Evolutionary conservation across 2,113 vertebrate species (phyloP), one percentile per base, ranked within the genome.

Genomic region (Promerops cafer): DNA sequence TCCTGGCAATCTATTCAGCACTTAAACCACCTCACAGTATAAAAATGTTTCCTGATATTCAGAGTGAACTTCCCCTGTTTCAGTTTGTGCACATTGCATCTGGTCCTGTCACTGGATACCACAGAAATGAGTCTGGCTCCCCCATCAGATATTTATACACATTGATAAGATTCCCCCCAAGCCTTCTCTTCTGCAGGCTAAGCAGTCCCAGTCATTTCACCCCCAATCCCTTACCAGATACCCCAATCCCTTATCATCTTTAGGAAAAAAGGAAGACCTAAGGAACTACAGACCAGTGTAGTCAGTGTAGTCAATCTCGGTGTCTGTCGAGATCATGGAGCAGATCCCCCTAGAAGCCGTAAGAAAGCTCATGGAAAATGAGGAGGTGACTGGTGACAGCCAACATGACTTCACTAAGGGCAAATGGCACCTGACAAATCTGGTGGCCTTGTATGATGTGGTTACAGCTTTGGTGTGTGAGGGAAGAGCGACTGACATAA

Each of bases 391-490:
- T 68, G 24, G 13, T 68, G n/a, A 40, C 39, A 89, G 30, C 2
- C n/a, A 75, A 17, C 10, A 27, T 10, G 9, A 60, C n/a, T 82
- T 40, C n/a, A 35, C 17, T 53, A 31, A 22, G 30, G 39, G 30
- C 21, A 69, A 83, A 75, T 19, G 61, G 20, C 45, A 61, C 14
- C 39, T 47, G 61, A 19, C 11, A 40, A 60, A n/a, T 17, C 47
- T 30, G n/a, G 40, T 8, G 13, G 24, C 54, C 30, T 60, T 60
- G 24, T 22, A 2, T 9, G 7, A 35, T 0, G 1, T 9, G 2
- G 3, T 75, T 68, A 35, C 39, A 61, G 45, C 7, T 31, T 15
- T 44, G 42, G 42, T 50, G 76, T 23, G 31, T 37, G 50, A 65
- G 21, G 12, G 68, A 50, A 57, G 27, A 88, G 31, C 0, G 0